Conservation (phyloP, 2,113 vertebrate species). For the Sinosuthora webbiana region DNA sequence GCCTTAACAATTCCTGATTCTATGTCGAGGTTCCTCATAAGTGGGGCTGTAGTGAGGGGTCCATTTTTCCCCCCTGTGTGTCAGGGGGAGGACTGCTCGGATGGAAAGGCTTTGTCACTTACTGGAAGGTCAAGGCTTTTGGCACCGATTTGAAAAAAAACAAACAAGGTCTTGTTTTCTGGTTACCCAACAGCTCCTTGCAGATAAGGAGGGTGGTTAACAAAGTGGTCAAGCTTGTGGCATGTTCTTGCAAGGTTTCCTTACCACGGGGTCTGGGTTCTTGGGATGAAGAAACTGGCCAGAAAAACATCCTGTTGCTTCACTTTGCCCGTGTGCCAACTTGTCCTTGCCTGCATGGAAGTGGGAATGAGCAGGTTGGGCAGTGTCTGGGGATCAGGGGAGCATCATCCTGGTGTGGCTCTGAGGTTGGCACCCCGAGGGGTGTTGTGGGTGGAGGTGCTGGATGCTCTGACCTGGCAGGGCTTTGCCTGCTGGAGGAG, state of each 20-base stretch:
- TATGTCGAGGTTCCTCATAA: rapidly evolving
- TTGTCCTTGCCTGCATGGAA: neutral
- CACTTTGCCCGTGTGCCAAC: neutral
- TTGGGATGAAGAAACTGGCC: constrained; percentile 1
- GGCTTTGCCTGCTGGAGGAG: neutral
- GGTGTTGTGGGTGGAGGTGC: neutral
- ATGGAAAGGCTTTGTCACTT: neutral
- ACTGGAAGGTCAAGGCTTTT: neutral
- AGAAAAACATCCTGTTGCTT: constrained; percentile 32
- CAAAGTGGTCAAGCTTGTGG: neutral
- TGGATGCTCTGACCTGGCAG: neutral
- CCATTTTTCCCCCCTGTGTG: rapidly evolving
- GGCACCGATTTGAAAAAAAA: constrained; percentile 1
- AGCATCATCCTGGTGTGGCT: neutral
- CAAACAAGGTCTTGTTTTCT: neutral
- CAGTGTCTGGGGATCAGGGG: neutral
- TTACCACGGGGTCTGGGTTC: neutral
- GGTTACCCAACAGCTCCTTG: constrained; percentile 18
- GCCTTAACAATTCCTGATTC: neutral
- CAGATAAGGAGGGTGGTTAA: neutral
- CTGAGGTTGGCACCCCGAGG: neutral
- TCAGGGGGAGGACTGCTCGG: rapidly evolving
- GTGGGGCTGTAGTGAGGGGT: rapidly evolving
- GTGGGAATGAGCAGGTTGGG: neutral
- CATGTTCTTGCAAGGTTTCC: neutral